These are phyloP conservation scores for Pteropus rufus DNA, from an alignment of 2,797 vertebrate species.

Conservation along the genomic window DNA sequence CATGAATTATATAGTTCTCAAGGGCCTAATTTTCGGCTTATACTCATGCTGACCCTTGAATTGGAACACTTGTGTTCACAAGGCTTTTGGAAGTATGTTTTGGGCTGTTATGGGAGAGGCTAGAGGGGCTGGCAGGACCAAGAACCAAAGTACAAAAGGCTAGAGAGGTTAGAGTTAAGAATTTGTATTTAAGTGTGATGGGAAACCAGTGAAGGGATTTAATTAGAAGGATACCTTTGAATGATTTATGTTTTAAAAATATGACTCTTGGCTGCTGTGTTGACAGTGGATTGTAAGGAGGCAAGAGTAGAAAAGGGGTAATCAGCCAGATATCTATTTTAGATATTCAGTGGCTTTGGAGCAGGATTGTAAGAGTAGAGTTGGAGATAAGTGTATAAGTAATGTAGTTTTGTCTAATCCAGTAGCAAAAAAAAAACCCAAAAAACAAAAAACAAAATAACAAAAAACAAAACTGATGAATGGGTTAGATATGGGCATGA, in stretches of 20 bases:
- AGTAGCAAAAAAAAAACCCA: background rate
- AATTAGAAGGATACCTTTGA: constrained; percentile 11
- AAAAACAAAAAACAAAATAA: too few relatives aligned
- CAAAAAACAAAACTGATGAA: background rate
- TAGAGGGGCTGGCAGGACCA: background rate
- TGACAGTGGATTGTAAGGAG: background rate
- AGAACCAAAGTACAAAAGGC: background rate
- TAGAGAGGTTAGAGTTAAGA: background rate
- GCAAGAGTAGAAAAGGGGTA: background rate
- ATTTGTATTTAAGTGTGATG: background rate
- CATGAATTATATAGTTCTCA: constrained; percentile 48
- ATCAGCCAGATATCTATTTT: background rate
- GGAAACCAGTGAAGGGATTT: background rate
- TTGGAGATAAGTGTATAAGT: background rate
- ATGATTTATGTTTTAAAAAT: background rate
- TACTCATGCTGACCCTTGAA: constrained; percentile 33
- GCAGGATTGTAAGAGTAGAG: background rate
- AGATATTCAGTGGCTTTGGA: background rate
- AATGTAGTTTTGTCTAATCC: background rate
- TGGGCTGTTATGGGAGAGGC: background rate
- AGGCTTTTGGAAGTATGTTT: background rate
- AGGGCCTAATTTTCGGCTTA: constrained; percentile 44
- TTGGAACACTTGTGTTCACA: background rate
- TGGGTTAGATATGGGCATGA: background rate
- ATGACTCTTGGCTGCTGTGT: background rate